Conservation (phyloP, 2,888 invertebrate genomes). For the Arge pagana region DNA sequence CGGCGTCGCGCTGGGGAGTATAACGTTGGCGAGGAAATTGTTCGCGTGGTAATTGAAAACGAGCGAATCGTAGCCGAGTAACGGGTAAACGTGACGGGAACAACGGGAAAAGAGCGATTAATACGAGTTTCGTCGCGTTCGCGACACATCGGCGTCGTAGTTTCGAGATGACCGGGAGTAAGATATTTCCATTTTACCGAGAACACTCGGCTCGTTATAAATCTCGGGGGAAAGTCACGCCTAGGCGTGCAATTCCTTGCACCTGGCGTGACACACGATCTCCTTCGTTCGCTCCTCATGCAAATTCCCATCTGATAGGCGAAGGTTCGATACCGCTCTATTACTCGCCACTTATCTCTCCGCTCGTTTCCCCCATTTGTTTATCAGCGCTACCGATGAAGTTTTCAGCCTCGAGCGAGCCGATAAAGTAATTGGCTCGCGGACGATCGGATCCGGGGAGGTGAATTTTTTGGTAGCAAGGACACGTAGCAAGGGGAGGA, state of each 20-base stretch:
- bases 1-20: too few relatives aligned
- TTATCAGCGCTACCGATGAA: slow-evolving; percentile 13
- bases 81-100: too few relatives aligned
- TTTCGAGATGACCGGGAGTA: too few relatives aligned
- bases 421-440: slow-evolving; percentile 43
- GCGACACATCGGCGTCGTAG: too few relatives aligned
- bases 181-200: too few relatives aligned
- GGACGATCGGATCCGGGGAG: neutral
- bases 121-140: too few relatives aligned
- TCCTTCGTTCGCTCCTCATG: slow-evolving; percentile 33
- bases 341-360: slow-evolving; percentile 39
- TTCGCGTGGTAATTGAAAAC: too few relatives aligned
- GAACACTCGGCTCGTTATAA: slow-evolving; percentile 12
- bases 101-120: too few relatives aligned
- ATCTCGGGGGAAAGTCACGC: slow-evolving; percentile 19
- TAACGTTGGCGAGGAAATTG: too few relatives aligned
- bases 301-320: slow-evolving; percentile 47
- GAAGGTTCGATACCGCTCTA: slow-evolving; percentile 39
- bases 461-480: neutral
- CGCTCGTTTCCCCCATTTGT: slow-evolving; percentile 29
- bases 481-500: too few relatives aligned
- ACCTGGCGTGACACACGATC: too few relatives aligned
- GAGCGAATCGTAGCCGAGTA: too few relatives aligned
- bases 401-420: slow-evolving; percentile 17
- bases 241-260: slow-evolving; percentile 12